Percentiles rank a stretch among this genome's conserved stretches.
phyloP scores from a whole-genome alignment of 1,140 invertebrate species.

The Camponotus pennsylvanicus region DNA sequence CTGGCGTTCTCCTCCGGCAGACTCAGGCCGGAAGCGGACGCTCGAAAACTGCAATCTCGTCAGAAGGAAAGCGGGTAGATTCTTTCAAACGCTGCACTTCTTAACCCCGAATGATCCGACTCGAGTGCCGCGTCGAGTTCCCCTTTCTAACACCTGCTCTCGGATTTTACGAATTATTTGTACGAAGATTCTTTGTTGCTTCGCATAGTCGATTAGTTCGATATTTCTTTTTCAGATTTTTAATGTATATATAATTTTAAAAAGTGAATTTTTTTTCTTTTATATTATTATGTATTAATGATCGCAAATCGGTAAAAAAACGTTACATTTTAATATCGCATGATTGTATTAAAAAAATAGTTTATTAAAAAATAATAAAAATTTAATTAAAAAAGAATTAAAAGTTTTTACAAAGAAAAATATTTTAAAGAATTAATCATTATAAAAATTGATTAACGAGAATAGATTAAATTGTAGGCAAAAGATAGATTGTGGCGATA shows the following conservation, averaged over 20 bases:
- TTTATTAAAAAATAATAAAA: too few species aligned
- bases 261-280: neutral
- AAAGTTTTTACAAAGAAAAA: neutral
- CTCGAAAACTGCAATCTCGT: slow-evolving; percentile 80
- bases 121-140: slow-evolving; percentile 45
- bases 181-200: neutral
- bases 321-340: too few species aligned
- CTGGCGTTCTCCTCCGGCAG: slow-evolving; percentile 76
- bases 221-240: neutral
- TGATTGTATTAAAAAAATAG: too few species aligned
- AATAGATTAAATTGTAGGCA: neutral
- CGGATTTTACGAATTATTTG: slow-evolving; percentile 34
- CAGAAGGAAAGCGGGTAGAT: slow-evolving; percentile 60
- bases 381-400: too few species aligned
- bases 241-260: too few species aligned
- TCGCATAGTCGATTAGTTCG: neutral
- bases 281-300: neutral
- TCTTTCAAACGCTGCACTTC: slow-evolving; percentile 77
- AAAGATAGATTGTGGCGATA: neutral
- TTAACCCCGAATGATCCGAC: slow-evolving; percentile 51
- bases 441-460: neutral
- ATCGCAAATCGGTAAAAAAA: neutral
- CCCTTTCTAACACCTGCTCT: slow-evolving; percentile 34
- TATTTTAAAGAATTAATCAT: neutral
- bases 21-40: slow-evolving; percentile 76